Evolutionary conservation across 2,113 vertebrate species (phyloP), one percentile per base, ranked within the genome.

Genomic region (Phocoena phocoena): DNA sequence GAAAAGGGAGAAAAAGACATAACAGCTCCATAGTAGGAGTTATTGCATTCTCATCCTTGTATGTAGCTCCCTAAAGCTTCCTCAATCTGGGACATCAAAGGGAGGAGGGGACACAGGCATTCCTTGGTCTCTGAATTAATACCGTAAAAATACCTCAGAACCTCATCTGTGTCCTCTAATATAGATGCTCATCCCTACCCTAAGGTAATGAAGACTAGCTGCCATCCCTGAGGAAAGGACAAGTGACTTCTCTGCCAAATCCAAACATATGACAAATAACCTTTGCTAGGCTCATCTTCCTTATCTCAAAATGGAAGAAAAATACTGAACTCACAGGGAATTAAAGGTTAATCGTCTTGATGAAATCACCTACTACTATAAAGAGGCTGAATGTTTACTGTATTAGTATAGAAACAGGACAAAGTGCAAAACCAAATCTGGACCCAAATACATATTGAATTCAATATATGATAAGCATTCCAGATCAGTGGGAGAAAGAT

Each of bases 401-500:
- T 41, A 68, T 82, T 71, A 79, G 53, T 62, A 80, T 25, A 85
- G 58, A 93, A 85, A 93, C 12, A 53, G 26, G 44, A 90, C 18
- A 85, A 88, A 53, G 26, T 63, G 63, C 41, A 70, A 93, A 93
- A 79, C 1, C 15, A 62, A 89, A 93, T 90, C 62, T 60, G 50
- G 50, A 84, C 25, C 26, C 89, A 82, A 73, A 74, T 21, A 95
- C 9, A 80, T 14, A 50, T 38, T 71, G 76, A 88, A 80, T 55
- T 87, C 60, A 86, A 38, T 58, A 82, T 38, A 74, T 31, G 20
- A 71, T 53, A 92, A 87, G 63, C 38, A 62, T 80, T 91, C 81
- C 23, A 87, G 83, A 60, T 85, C 71, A 91, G 74, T 63, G 58
- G 28, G 62, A 87, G 47, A 93, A 79, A 93, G 50, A 93, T 36